Base-by-base conservation (phyloP, 1,140 invertebrate genomes). In the Agrilus planipennis region DNA sequence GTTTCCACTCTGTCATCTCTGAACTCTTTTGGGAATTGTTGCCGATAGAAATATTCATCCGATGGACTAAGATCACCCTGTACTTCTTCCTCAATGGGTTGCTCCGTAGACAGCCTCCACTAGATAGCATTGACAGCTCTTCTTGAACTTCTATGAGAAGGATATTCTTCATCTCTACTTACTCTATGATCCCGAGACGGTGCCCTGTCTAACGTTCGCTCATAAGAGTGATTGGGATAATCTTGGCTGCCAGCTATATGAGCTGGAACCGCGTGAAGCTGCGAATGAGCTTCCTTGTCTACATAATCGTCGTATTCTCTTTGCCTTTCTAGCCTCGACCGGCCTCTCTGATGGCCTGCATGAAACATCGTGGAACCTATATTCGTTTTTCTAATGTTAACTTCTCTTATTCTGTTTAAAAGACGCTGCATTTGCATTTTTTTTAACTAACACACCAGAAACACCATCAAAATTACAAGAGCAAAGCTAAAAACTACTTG, bases 91-190 rank as follows among this genome's bases (percentile, higher is more conserved):
- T 60, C 60, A 58, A 62, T 62, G 45, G 60, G 58, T 42, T 60
- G 58, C 42, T 62, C 60, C 60, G 60, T 59, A 58, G 60, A 57
- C 49, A 62, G 58, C 58, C 60, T 59, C 60, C 60, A 64, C 64
- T 67, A 69, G 51, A 69, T 66, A 52, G 64, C 68, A 50, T 72
- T 71, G 20, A 71, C 58, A 20, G 64, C 64, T 41, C 68, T 54
- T 37, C 68, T 58, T 16, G 69, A 68, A 11, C 67, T 61, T 42
- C 63, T 57, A 50, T 70, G 68, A 12, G 65, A 57, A 7, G 65
- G 61, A 47, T 66, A 64, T 49, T 69, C 64, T 17, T 70, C 68
- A 30, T 62, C 49, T 50, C 62, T 47, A 50, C 47, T 27, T 2
- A 46, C 44, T 34, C 54, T 39, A 20, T 52, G 53, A 12, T 62